Percentiles rank a stretch among this genome's conserved stretches.
phyloP scores from a whole-genome alignment of 2,888 invertebrate genomes.

The Nomada fucata region DNA sequence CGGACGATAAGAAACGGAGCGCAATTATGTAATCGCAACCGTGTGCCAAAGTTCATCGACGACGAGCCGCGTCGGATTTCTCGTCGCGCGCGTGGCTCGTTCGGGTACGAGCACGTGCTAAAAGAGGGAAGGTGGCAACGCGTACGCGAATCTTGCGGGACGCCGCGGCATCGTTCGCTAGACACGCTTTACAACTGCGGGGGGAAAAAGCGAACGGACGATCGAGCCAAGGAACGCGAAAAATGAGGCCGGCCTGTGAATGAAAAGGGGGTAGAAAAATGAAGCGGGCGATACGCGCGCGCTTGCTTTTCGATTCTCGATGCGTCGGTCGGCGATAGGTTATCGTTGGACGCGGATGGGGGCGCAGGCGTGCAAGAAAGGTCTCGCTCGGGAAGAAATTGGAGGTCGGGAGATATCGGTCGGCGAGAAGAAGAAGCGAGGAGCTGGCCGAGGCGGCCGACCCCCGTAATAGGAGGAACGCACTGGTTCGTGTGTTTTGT shows the following conservation, averaged over 20 bases:
- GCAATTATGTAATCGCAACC: no score
- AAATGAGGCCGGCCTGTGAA: background rate
- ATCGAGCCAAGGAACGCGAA: no score
- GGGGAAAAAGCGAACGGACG: no score
- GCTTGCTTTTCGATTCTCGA: background rate
- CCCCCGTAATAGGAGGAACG: constrained; percentile 10
- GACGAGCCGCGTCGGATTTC: no score
- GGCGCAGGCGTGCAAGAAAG: background rate
- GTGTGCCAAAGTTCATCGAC: no score
- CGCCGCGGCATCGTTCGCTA: no score
- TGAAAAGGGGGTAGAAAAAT: background rate
- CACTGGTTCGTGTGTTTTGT: constrained; percentile 26
- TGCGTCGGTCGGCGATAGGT: background rate
- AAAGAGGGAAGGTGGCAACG: no score
- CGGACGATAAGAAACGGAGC: no score
- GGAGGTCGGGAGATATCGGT: constrained; percentile 11
- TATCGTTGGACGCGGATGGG: background rate
- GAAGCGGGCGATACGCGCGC: background rate
- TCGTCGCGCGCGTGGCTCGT: no score
- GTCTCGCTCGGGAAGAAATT: background rate
- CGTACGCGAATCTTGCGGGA: no score
- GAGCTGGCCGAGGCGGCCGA: background rate
- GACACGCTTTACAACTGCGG: no score
- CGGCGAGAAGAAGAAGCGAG: background rate
- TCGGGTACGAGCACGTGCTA: no score